A percentile compares a stretch with the other conserved stretches of the same genome.
Evolutionary conservation across 30 jellyfish, hydroid and myxozoan genomes (phyloP).

Genomic region (Pseudorhiza aurosa): DNA sequence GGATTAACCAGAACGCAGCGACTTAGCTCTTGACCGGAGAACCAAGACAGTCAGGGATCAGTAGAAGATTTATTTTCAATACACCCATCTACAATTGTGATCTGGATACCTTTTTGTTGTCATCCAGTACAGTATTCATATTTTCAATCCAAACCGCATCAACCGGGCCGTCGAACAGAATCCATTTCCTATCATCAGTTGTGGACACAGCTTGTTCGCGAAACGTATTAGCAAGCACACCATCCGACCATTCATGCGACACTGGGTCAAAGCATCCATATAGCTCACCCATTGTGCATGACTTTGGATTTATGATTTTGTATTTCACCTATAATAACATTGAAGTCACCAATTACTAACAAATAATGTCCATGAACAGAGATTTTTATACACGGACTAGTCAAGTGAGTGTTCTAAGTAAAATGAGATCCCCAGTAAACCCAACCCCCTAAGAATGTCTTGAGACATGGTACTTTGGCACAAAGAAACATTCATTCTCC

Average conservation of each 20-base stretch:
- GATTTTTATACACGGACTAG: too few relatives aligned
- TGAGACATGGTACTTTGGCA: too few relatives aligned
- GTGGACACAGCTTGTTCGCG: constrained; percentile 92
- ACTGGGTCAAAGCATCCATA: constrained; percentile 96
- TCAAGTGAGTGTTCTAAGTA: too few relatives aligned
- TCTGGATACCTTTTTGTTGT: constrained; percentile 88
- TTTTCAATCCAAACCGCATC: constrained; percentile 99
- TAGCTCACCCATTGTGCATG: constrained; percentile 93
- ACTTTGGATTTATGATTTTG: constrained; percentile 94
- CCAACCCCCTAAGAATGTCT: too few relatives aligned
- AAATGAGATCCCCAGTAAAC: too few relatives aligned
- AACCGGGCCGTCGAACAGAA: constrained; percentile 96
- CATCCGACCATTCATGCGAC: constrained; percentile 99
- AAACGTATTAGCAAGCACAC: constrained; percentile 88
- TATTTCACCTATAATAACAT: constrained; percentile 68
- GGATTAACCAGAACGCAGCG: too few relatives aligned
- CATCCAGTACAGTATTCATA: constrained; percentile 98
- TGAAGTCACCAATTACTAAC: background rate
- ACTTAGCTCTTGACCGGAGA: background rate
- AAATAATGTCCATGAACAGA: too few relatives aligned
- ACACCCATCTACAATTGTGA: background rate
- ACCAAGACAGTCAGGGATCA: background rate
- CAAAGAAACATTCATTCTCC: too few relatives aligned
- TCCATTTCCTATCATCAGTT: constrained; percentile 93
- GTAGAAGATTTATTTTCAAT: background rate